Conservation (phyloP, 2,113 vertebrate species). For the Hippoglossus stenolepis region DNA sequence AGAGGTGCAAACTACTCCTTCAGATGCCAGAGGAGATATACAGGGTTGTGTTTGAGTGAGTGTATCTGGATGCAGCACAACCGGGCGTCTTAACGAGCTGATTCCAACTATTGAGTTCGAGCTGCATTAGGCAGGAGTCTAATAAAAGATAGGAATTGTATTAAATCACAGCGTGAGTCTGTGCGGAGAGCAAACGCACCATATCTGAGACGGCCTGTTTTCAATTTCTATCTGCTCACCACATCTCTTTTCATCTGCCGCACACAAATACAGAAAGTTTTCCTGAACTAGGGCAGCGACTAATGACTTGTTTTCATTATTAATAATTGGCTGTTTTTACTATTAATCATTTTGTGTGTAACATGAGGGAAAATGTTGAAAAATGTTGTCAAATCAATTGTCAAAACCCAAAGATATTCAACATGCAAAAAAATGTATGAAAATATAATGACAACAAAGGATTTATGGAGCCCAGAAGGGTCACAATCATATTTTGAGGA, state of each 20-base stretch:
- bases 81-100: not conserved
- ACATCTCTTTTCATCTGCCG: not conserved
- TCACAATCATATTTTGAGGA: too few relatives aligned
- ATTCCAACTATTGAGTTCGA: constrained; percentile 9
- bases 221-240: not conserved
- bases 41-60: not conserved
- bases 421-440: too few relatives aligned
- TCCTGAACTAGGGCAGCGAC: too few relatives aligned
- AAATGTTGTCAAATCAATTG: too few relatives aligned
- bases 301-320: not conserved
- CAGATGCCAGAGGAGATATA: not conserved
- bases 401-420: too few relatives aligned
- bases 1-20: not conserved
- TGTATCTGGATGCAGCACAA: not conserved
- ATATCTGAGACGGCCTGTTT: not conserved
- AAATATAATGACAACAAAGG: too few relatives aligned
- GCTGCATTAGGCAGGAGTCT: not conserved
- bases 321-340: not conserved
- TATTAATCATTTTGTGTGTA: not conserved
- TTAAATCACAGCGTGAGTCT: not conserved
- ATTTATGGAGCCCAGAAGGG: too few relatives aligned
- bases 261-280: not conserved
- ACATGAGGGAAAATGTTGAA: too few relatives aligned
- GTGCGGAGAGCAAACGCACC: not conserved
- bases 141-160: not conserved